phyloP scores from a whole-genome alignment of 53 echinoderm and acorn worm species.

The Crossaster papposus region DNA sequence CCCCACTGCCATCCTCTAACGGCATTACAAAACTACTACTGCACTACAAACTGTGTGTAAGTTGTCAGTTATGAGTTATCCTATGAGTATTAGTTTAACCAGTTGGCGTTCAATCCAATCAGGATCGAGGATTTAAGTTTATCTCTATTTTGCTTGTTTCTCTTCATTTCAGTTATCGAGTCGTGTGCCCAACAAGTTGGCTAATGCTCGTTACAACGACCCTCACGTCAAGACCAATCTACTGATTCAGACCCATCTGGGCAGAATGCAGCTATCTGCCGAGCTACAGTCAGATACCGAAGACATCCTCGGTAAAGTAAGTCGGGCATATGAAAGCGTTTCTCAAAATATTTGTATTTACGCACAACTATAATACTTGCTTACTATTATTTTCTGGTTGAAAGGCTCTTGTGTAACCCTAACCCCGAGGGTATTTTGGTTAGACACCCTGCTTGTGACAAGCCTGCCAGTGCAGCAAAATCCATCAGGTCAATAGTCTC shows the following conservation, averaged over 20 bases:
- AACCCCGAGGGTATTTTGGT: no score
- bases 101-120: background rate
- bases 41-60: background rate
- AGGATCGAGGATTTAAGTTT: no score
- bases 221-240: slow-evolving; percentile 99
- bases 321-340: background rate
- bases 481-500: no score
- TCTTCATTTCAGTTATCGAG: slow-evolving; percentile 67
- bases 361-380: no score
- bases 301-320: slow-evolving; percentile 92
- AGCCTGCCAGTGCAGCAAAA: no score
- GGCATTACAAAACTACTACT: slow-evolving; percentile 46
- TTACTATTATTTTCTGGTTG: background rate
- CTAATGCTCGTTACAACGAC: slow-evolving; percentile 96
- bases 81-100: background rate
- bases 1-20: slow-evolving; percentile 71
- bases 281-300: slow-evolving; percentile 98
- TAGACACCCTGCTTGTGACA: background rate
- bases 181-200: slow-evolving; percentile 89
- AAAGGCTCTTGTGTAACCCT: no score
- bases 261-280: slow-evolving; percentile 96
- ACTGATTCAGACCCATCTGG: slow-evolving; percentile 84
- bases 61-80: background rate
- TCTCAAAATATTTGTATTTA: background rate
- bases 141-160: no score